Percentiles rank a stretch among this genome's conserved stretches.
Conservation (phyloP, 2,113 vertebrate species). For the Blennius ocellaris region DNA sequence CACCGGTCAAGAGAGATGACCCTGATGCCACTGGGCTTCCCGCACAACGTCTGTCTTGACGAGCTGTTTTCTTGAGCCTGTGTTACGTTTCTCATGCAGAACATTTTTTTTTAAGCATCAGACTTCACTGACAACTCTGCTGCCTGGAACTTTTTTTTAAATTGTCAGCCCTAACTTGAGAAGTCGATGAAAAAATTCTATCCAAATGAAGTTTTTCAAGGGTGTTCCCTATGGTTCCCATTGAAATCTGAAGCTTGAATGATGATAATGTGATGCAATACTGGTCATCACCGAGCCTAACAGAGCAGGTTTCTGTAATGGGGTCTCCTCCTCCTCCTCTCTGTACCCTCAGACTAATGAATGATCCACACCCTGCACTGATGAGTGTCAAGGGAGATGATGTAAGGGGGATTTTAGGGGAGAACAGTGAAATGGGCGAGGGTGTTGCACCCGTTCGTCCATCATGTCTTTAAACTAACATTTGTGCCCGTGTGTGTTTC, state of each 20-base stretch:
- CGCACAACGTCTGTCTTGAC: slow-evolving; percentile 19
- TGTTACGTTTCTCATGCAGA: slow-evolving; percentile 19
- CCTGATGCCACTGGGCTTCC: slow-evolving; percentile 45
- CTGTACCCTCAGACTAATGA: slow-evolving; percentile 30
- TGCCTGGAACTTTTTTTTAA: not conserved
- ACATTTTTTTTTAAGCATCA: not conserved
- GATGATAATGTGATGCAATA: slow-evolving; percentile 67
- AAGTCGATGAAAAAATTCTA: slow-evolving; percentile 22
- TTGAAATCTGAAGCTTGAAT: slow-evolving; percentile 27
- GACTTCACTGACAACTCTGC: not conserved
- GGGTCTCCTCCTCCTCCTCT: slow-evolving; percentile 26
- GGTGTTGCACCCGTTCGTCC: slow-evolving; percentile 26
- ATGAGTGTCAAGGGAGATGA: slow-evolving; percentile 62
- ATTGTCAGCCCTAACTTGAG: slow-evolving; percentile 17
- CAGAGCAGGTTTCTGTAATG: slow-evolving; percentile 22
- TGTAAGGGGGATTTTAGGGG: slow-evolving; percentile 71
- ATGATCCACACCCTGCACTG: slow-evolving; percentile 38
- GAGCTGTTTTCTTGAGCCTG: slow-evolving; percentile 26
- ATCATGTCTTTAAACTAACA: slow-evolving; percentile 55
- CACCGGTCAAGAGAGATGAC: slow-evolving; percentile 27
- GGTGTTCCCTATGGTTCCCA: slow-evolving; percentile 15
- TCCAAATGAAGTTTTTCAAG: slow-evolving; percentile 4
- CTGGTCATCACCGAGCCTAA: slow-evolving; percentile 42
- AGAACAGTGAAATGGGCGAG: slow-evolving; percentile 23
- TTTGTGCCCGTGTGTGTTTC: slow-evolving; percentile 63